Conservation (phyloP, 2,113 vertebrate species). For the Rhinoptilus africanus region DNA sequence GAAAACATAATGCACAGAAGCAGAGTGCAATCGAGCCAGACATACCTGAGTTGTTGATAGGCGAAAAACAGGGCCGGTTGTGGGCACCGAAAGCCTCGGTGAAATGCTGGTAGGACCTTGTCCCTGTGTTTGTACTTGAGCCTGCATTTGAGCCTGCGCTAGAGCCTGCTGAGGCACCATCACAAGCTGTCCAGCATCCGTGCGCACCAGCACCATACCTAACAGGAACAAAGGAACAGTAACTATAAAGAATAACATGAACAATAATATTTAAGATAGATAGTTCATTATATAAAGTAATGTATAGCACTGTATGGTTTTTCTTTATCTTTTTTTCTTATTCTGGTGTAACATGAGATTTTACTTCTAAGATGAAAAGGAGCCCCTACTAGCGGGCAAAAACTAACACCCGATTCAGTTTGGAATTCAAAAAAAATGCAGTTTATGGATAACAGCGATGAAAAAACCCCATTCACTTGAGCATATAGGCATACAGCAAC, state of each 20-base stretch:
- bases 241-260: neutral
- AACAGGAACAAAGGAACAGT: neutral
- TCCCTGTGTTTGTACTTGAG: slow-evolving; percentile 76
- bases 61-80: slow-evolving; percentile 78
- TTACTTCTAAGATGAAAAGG: neutral
- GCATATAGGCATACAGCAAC: fast-evolving
- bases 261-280: no score
- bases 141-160: slow-evolving; percentile 79
- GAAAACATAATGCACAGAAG: neutral
- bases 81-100: slow-evolving; percentile 79
- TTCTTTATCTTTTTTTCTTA: neutral
- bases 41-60: slow-evolving; percentile 82
- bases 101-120: slow-evolving; percentile 74
- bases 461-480: neutral
- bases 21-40: neutral
- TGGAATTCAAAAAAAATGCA: neutral
- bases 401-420: neutral
- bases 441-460: neutral
- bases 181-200: slow-evolving; percentile 84
- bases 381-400: neutral
- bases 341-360: fast-evolving
- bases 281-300: neutral
- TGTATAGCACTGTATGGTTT: fast-evolving
- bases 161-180: slow-evolving; percentile 88
- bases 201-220: slow-evolving; percentile 89